Conservation (phyloP, 2,797 vertebrate genomes). For the Acipenser transmontanus region DNA sequence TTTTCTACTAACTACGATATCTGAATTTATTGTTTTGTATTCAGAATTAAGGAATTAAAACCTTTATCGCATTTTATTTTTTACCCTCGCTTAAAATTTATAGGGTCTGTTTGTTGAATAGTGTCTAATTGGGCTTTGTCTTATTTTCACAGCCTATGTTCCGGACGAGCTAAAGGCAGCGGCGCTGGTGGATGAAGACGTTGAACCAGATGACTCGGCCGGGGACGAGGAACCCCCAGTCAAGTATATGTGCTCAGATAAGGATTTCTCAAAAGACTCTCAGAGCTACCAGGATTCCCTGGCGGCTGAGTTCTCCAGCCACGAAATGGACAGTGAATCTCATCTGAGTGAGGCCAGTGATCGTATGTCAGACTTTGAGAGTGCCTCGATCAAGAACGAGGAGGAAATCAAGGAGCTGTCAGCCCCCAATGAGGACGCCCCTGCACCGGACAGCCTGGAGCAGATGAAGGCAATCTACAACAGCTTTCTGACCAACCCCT, state of each 20-base stretch:
- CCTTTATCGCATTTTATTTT: too few species aligned
- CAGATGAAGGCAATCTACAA: constrained; percentile 99
- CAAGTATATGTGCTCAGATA: constrained; percentile 85
- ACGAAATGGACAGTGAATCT: constrained; percentile 96
- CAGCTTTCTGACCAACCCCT: constrained; percentile 95
- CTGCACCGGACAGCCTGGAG: constrained; percentile 87
- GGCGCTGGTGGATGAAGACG: constrained; percentile 82
- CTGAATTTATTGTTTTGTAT: too few species aligned
- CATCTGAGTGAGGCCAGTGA: constrained; percentile 96
- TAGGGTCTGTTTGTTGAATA: constrained; percentile 13
- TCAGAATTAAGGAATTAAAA: too few species aligned
- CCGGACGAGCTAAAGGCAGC: constrained; percentile 92
- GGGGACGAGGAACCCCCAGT: constrained; percentile 79
- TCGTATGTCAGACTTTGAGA: constrained; percentile 94
- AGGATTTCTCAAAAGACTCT: constrained; percentile 78
- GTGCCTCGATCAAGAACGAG: constrained; percentile 86
- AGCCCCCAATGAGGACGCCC: constrained; percentile 68
- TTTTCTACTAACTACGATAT: too few species aligned
- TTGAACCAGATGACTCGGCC: constrained; percentile 75
- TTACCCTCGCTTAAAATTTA: too few species aligned
- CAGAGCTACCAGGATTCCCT: constrained; percentile 85
- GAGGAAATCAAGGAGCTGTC: constrained; percentile 83
- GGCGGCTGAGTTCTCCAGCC: constrained; percentile 86
- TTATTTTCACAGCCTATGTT: constrained; percentile 75
- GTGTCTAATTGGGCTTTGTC: constrained; percentile 25